Evolutionary conservation across 2,888 invertebrate genomes (phyloP), one percentile per base, ranked within the genome.

Genomic region (Chaetoderma sp.): DNA sequence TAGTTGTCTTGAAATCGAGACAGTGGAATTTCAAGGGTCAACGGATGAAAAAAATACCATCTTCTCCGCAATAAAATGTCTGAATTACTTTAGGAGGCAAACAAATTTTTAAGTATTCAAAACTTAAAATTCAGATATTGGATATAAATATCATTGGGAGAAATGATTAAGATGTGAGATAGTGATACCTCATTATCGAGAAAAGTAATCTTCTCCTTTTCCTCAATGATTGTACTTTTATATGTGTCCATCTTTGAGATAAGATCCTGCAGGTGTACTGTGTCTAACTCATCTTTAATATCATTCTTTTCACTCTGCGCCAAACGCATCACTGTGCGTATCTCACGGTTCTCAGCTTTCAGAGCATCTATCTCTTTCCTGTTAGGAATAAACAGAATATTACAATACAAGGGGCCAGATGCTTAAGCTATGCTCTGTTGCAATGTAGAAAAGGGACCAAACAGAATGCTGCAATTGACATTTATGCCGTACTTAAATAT

Each of bases 231-330:
- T 59, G 66, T 60, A 10, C 45, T 59, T 39, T 72, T 73, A 32
- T 68, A 72, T 10, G 65, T 65, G 64, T 82, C 79, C 33, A 78
- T 52, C 5, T 50, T 50, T 4, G 73, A 65, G 1, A 74, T 73
- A 2, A 80, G 72, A 2, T 72, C 66, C 28, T 65, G 50, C n/a
- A 82, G 68, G 6, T 65, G 59, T 2, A 60, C 44, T 0, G 72
- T 70, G 61, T 75, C 71, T 4, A 64, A 50, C n/a, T 66, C 64
- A 47, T 81, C 80, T 42, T 65, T 74, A 3, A 55, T 59, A 36
- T 74, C 65, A 64, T 83, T 81, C 63, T 69, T 71, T 5, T 78
- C 72, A 50, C 79, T 80, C 60, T 74, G 68, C 5, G 75, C 73
- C 25, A 79, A 67, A 16, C 68, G 52, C 39, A 82, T 57, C 5